A percentile compares a stretch with the other conserved stretches of the same genome.
Evolutionary conservation across 2,797 vertebrate genomes (phyloP).

Genomic region (Cyprinella venusta): DNA sequence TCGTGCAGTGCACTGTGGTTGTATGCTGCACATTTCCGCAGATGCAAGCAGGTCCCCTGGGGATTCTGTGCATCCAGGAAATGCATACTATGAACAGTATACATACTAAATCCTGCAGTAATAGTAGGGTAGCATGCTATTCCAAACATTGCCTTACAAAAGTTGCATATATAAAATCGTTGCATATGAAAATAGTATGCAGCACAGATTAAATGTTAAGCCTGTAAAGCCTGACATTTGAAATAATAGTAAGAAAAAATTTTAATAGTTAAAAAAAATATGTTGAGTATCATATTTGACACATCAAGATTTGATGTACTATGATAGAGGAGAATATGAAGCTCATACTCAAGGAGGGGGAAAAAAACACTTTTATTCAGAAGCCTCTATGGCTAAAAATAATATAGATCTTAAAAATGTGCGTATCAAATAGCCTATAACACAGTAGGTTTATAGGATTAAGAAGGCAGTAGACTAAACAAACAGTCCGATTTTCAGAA

Average conservation of each 20-base stretch:
- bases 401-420: neutral
- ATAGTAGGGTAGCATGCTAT: neutral
- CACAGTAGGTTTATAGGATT: neutral
- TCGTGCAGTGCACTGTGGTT: neutral
- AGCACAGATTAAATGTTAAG: neutral
- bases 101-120: conserved; percentile 1
- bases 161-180: neutral
- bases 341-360: no score
- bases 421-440: neutral
- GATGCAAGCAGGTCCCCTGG: conserved; percentile 12
- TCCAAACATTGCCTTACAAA: neutral
- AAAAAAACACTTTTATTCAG: neutral
- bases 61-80: conserved; percentile 7
- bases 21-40: neutral
- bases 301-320: neutral
- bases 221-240: neutral
- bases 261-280: no score
- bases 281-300: neutral
- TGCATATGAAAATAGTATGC: neutral
- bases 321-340: neutral
- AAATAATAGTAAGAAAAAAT: neutral
- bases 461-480: neutral
- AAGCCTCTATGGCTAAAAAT: neutral
- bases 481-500: neutral
- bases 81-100: neutral